Evolutionary conservation across 2,113 vertebrate species (phyloP), one percentile per base, ranked within the genome.

Genomic region (Sinocyclocheilus anshuiensis): DNA sequence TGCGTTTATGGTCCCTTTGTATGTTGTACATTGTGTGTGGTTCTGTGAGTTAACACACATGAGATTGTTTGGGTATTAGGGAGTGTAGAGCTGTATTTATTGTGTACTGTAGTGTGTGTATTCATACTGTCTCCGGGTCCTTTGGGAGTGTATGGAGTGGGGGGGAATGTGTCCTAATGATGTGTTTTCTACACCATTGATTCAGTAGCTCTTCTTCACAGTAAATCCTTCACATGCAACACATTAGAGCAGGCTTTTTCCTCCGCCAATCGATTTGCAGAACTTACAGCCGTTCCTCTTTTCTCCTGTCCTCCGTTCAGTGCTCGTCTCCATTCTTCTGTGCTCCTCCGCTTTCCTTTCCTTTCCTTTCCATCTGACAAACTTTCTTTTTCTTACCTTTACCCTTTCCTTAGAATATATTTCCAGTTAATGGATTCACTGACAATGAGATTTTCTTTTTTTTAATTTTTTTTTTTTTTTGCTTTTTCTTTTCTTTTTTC

Each of bases 101-200:
- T 63, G 57, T 22, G 22, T 63, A 67, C 39, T 3, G 69, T 57
- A 33, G 83, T 50, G 86, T 22, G 42, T n/a, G 48, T n/a, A 65
- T 86, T 69, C 71, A 74, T 69, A 78, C 48, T 53, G 53, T 77
- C 55, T 39, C 75, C 24, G 72, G 45, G 80, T 75, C 86, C 57
- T 86, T 42, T 63, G 26, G 45, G 79, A 86, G 86, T 61, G 57
- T 13, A 57, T 72, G 26, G 77, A 59, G 71, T 88, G 88, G 65
- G 83, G 80, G 67, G 88, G 88, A 90, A 92, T 89, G 90, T 89
- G 91, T 93, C 90, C 92, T 95, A 94, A 94, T 94, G 93, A 95
- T 94, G 93, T 93, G 93, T 95, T 94, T 95, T 94, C 94, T 93
- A 93, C 94, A 88, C 92, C 94, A 95, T 94, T 94, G 94, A 95